Percentiles rank a stretch among this genome's conserved stretches.
These are phyloP conservation scores for Caranx melampygus DNA, from an alignment of 2,113 vertebrate species.

Conservation along the genomic window DNA sequence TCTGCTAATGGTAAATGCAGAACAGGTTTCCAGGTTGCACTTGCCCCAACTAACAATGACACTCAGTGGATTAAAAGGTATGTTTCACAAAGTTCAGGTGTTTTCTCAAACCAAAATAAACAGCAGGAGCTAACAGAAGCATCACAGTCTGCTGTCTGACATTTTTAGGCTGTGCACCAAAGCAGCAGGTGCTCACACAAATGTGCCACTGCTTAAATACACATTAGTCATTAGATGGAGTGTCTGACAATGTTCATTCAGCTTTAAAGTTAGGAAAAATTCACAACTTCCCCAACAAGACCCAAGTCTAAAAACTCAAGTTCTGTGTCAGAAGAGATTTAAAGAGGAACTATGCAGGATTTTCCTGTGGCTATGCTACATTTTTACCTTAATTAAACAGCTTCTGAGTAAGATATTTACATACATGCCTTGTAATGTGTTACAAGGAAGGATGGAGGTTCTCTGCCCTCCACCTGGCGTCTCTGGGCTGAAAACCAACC, in stretches of 20 bases:
- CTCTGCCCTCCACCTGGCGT: too few relatives aligned
- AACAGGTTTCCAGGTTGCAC: slow-evolving; percentile 24
- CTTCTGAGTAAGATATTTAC: too few relatives aligned
- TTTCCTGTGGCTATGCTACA: too few relatives aligned
- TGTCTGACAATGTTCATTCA: neutral
- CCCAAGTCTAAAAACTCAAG: neutral
- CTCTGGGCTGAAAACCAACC: too few relatives aligned
- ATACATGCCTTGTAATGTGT: too few relatives aligned
- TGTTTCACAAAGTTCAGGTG: slow-evolving; percentile 19
- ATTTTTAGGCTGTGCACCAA: too few relatives aligned
- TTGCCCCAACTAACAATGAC: neutral
- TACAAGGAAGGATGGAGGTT: too few relatives aligned
- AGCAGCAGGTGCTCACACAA: neutral
- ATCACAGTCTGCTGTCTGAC: too few relatives aligned
- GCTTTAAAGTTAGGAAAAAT: neutral
- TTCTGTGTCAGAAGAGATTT: neutral
- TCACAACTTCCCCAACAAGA: neutral
- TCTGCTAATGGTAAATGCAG: slow-evolving; percentile 4
- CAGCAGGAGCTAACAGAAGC: too few relatives aligned
- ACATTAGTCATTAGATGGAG: neutral
- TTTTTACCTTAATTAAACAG: too few relatives aligned
- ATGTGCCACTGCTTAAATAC: neutral
- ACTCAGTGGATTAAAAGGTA: slow-evolving; percentile 17
- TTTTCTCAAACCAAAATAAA: slow-evolving; percentile 18
- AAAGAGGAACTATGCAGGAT: neutral